Conservation (phyloP, 2,888 invertebrate genomes). For the Antheraea assamensis region DNA sequence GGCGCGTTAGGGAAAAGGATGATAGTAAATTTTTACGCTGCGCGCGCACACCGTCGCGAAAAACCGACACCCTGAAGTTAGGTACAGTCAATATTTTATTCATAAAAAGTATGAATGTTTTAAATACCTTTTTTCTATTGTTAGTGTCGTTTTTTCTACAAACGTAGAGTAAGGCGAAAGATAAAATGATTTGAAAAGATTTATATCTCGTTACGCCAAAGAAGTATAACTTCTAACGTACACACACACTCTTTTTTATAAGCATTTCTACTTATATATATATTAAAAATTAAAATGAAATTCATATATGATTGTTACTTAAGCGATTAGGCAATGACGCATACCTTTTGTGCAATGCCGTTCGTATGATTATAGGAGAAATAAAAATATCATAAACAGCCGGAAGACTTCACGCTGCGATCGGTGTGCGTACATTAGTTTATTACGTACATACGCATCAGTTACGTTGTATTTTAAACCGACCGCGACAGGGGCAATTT, state of each 20-base stretch:
- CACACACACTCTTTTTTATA: background rate
- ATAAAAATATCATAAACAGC: conserved; percentile 28
- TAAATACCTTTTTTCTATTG: no score
- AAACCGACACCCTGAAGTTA: no score
- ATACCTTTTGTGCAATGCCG: background rate
- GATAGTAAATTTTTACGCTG: no score
- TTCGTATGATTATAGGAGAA: conserved; percentile 20
- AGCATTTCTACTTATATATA: background rate
- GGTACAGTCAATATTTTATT: no score
- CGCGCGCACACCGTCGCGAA: no score
- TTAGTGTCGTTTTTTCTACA: no score
- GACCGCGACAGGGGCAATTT: conserved; percentile 65
- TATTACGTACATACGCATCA: conserved; percentile 66
- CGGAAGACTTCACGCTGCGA: conserved; percentile 72
- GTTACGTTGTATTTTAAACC: conserved; percentile 58
- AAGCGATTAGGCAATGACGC: background rate
- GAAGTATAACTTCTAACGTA: no score
- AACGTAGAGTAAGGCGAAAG: no score
- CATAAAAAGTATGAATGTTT: no score
- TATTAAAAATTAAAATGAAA: background rate
- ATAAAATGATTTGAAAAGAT: no score
- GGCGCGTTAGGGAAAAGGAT: no score
- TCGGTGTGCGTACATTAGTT: conserved; percentile 59
- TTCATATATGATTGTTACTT: background rate
- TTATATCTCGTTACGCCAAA: no score